Base-by-base conservation (phyloP, 2,888 invertebrate species). In the Hirtodrosophila histrioides region DNA sequence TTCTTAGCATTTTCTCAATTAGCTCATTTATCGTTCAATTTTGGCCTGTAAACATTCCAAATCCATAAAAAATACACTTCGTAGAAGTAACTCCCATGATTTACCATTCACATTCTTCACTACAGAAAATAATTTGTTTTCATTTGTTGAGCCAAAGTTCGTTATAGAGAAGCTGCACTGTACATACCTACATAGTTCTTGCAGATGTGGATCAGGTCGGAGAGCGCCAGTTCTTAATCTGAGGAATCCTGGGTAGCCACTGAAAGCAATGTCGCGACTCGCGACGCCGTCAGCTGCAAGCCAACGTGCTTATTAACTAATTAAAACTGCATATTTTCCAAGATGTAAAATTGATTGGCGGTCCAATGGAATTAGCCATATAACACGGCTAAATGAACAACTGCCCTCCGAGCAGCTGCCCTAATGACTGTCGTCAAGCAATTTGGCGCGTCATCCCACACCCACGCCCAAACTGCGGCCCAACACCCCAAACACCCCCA, bases 291-390 rank as follows among this genome's bases (percentile, higher is more conserved):
- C 78, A 83, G 82, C 66, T 87, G 86, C 81, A 50, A 53, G 44
- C 54, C 69, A 66, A 56, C 48, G 57, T 64, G 55, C 68, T 88
- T 88, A 84, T 88, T 86, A 88, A 73, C 86, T 88, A 83, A 84
- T 84, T 88, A 84, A 84, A 84, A 57, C 78, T 86, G 86, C 86
- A 84, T 88, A 88, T 75, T 83, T 87, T 35, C 60, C 58, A 37
- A 82, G 87, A 87, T 82, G 68, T 57, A 56, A 58, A 82, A 85
- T 51, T 66, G 75, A 79, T 88, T 75, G 67, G 75, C 75, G 66
- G 46, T 37, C 69, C 69, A 69, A 66, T 67, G 50, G 10, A 76
- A 66, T 66, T 58, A 75, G 67, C 53, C 54, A 31, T 48, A 56
- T 46, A 45, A 27, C 50, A 10, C 44, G 27, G 12, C n/a, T 12